Percentiles rank a stretch among this genome's conserved stretches.
Conservation (phyloP, 2,888 invertebrate species). For the Sphaerolaimus hirsutus region DNA sequence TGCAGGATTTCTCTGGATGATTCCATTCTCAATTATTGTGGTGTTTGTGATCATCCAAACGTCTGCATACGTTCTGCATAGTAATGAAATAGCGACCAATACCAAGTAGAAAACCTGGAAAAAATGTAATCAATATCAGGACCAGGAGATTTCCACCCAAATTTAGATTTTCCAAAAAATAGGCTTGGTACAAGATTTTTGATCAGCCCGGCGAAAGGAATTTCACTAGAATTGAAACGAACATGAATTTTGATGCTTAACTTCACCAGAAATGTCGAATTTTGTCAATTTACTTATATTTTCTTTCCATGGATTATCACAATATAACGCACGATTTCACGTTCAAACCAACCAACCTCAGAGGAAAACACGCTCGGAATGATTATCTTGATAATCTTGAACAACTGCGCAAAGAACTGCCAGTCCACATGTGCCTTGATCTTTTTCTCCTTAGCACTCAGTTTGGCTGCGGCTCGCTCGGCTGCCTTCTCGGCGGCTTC, state of each 20-base stretch:
- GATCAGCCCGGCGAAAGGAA: no score
- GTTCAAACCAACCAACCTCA: conserved; percentile 10
- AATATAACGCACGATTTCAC: neutral
- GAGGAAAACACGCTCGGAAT: conserved; percentile 13
- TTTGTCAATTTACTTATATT: neutral
- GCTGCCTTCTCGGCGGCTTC: no score
- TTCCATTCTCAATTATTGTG: conserved; percentile 73
- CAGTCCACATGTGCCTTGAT: conserved; percentile 27
- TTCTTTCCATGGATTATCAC: neutral
- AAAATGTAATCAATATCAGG: neutral
- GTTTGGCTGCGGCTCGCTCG: no score
- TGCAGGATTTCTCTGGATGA: conserved; percentile 57
- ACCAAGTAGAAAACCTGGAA: conserved; percentile 16
- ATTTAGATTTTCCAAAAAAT: no score
- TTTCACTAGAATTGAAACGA: no score
- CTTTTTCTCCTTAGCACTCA: conserved; percentile 1
- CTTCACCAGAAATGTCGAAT: no score
- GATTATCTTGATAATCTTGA: conserved; percentile 11
- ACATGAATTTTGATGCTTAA: no score
- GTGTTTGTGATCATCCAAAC: conserved; percentile 88
- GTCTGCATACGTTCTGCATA: conserved; percentile 74
- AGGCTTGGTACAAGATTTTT: no score
- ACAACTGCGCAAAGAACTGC: conserved; percentile 17
- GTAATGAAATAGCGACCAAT: conserved; percentile 45
- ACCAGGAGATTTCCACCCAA: no score